Evolutionary conservation across 2,888 invertebrate genomes (phyloP).

Genomic region (Camptogramma bilineatum): DNA sequence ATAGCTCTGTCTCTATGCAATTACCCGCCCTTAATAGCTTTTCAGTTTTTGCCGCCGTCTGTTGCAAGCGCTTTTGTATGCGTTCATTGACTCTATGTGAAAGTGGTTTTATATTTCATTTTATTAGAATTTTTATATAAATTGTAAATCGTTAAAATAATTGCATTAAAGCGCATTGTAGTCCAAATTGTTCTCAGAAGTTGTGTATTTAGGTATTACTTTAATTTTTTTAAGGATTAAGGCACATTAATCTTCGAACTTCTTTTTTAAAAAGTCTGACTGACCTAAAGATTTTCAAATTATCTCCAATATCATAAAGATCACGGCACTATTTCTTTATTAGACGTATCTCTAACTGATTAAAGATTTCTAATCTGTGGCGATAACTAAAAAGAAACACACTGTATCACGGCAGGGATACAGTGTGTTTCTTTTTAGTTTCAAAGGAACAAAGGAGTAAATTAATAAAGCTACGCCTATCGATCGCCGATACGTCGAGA

Average conservation of each 20-base stretch:
- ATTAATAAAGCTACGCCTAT: conserved; percentile 32
- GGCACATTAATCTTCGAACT: no score
- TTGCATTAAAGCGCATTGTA: no score
- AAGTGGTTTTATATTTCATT: neutral
- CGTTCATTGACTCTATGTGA: neutral
- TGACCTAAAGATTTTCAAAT: no score
- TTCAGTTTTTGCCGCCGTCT: conserved; percentile 22
- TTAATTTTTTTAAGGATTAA: no score
- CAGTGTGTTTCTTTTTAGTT: neutral
- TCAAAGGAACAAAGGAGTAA: conserved; percentile 12
- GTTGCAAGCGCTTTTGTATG: conserved; percentile 6
- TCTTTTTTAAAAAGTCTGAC: no score
- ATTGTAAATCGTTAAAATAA: no score
- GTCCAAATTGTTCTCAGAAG: no score
- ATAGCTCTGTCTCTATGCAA: conserved; percentile 29
- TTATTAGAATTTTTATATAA: neutral
- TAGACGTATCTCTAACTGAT: no score
- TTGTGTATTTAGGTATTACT: no score
- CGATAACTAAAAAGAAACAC: no score
- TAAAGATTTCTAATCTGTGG: neutral
- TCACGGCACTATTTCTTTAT: no score
- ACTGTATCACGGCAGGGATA: neutral
- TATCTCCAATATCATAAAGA: no score
- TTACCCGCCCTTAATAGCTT: conserved; percentile 28
- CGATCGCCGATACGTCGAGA: conserved; percentile 35